Conservation (phyloP, 2,888 invertebrate genomes). For the Amphiduros pacificus region DNA sequence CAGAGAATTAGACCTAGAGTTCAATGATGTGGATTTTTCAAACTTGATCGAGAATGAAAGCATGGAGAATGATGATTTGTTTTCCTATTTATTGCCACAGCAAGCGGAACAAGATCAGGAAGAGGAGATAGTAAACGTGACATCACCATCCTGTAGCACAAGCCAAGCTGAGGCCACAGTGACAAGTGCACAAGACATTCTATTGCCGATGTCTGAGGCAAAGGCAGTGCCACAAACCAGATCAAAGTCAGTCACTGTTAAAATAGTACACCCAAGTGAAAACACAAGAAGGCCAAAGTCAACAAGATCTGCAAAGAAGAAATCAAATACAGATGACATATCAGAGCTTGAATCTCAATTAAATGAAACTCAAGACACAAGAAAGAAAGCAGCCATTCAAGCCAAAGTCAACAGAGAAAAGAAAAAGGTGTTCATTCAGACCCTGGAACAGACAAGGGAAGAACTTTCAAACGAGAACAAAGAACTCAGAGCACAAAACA, state of each 20-base stretch:
- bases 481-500: slow-evolving; percentile 27
- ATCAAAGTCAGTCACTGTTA: neutral
- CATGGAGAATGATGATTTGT: neutral
- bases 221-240: neutral
- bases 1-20: no score
- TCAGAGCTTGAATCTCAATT: no score
- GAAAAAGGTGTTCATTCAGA: slow-evolving; percentile 49
- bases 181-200: neutral
- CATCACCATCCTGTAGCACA: no score
- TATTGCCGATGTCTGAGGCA: neutral
- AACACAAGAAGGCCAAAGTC: no score
- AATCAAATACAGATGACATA: neutral
- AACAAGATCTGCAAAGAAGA: neutral
- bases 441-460: slow-evolving; percentile 41
- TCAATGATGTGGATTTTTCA: neutral
- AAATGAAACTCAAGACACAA: no score
- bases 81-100: no score
- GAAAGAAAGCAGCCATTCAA: slow-evolving; percentile 21
- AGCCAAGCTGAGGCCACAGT: neutral
- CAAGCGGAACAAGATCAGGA: neutral
- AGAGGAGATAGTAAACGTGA: neutral
- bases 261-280: neutral
- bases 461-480: slow-evolving; percentile 36
- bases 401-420: slow-evolving; percentile 50
- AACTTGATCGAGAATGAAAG: neutral